Evolutionary conservation across 2,113 vertebrate genomes (phyloP).

Genomic region (Mesitornis unicolor): DNA sequence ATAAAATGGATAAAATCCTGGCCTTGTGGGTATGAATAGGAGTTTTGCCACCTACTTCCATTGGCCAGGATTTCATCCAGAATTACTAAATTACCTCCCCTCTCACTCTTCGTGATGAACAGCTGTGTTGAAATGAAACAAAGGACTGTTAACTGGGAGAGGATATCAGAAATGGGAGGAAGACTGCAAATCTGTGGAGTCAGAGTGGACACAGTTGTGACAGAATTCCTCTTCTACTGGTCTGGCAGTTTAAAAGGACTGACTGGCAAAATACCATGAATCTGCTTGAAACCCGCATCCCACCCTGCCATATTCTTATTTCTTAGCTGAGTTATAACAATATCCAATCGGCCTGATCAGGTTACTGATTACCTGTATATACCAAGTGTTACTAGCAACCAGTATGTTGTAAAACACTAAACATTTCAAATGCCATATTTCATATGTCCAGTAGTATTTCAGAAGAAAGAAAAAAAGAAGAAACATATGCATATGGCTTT

Average conservation of each 20-base stretch:
- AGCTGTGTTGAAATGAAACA: slow-evolving; percentile 59
- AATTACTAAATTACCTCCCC: slow-evolving; percentile 60
- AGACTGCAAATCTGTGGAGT: neutral
- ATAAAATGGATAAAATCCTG: slow-evolving; percentile 12
- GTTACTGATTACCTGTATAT: neutral
- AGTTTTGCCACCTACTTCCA: slow-evolving; percentile 47
- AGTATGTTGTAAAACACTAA: neutral
- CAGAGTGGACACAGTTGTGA: neutral
- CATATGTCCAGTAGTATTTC: neutral
- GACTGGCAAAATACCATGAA: neutral
- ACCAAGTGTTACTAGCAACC: neutral
- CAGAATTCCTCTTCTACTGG: neutral
- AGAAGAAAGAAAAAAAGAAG: neutral
- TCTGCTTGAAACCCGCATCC: neutral
- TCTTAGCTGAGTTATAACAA: neutral
- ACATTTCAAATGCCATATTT: neutral
- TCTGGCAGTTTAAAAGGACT: neutral
- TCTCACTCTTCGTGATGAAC: slow-evolving; percentile 35
- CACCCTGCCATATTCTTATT: neutral
- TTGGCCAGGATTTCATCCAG: slow-evolving; percentile 37
- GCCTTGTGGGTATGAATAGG: neutral
- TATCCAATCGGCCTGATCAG: neutral
- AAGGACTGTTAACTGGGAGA: slow-evolving; percentile 35
- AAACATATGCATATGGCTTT: neutral
- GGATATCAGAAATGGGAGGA: slow-evolving; percentile 1